phyloP scores from a whole-genome alignment of 2,113 vertebrate species.

The Sinocyclocheilus anshuiensis region DNA sequence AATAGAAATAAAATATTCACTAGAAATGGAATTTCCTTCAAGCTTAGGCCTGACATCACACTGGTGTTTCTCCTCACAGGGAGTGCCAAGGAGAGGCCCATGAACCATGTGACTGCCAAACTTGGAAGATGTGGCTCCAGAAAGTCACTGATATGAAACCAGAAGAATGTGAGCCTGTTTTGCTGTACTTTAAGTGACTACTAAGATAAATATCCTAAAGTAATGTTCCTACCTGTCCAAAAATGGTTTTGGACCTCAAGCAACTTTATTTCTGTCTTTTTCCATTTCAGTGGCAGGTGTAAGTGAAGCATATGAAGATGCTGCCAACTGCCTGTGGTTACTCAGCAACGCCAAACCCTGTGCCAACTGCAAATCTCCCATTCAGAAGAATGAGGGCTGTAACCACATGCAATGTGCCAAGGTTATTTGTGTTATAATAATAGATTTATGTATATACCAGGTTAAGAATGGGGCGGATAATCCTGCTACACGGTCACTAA shows the following conservation, averaged over 20 bases:
- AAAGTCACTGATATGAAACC: conserved; percentile 97
- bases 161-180: conserved; percentile 85
- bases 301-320: conserved; percentile 94
- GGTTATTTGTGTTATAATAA: conserved; percentile 69
- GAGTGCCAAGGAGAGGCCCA: conserved; percentile 97
- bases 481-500: conserved; percentile 47
- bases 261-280: conserved; percentile 45
- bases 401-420: conserved; percentile 99
- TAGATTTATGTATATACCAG: conserved; percentile 27
- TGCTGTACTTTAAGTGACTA: background rate
- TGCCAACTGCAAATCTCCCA: conserved; percentile 97
- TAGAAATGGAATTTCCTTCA: background rate
- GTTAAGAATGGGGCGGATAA: background rate
- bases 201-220: background rate
- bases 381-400: conserved; percentile 99
- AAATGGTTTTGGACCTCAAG: conserved; percentile 11
- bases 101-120: conserved; percentile 96
- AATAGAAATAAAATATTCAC: background rate
- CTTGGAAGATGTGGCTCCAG: conserved; percentile 95
- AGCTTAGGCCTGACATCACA: background rate
- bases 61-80: conserved; percentile 69
- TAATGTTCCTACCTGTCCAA: background rate
- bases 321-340: conserved; percentile 97
- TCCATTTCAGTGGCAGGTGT: conserved; percentile 88
- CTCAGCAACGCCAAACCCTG: conserved; percentile 96